phyloP scores from a whole-genome alignment of 2,113 vertebrate genomes.

The Tringa solitaria region DNA sequence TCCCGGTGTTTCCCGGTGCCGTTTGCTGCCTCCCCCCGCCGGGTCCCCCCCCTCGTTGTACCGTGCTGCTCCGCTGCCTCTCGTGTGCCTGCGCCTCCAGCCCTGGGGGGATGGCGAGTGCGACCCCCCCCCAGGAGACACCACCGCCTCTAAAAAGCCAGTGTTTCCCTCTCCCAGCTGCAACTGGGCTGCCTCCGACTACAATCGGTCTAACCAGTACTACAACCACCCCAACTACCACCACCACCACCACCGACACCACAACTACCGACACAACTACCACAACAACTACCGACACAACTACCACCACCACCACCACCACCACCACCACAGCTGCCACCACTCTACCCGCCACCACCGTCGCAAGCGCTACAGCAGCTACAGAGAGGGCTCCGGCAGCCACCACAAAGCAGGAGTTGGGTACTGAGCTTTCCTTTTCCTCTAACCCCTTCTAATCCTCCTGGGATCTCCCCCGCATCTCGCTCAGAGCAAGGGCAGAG shows the following conservation, averaged over 20 bases:
- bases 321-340: background rate
- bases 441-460: background rate
- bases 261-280: conserved; percentile 50
- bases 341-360: conserved; percentile 38
- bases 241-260: conserved; percentile 30
- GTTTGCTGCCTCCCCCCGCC: background rate
- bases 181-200: conserved; percentile 67
- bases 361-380: conserved; percentile 56
- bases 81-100: background rate
- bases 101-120: background rate
- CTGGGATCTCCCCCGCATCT: background rate
- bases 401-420: conserved; percentile 74
- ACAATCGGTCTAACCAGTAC: conserved; percentile 46
- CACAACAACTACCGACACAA: conserved; percentile 2
- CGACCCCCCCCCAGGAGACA: background rate
- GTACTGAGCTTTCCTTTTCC: conserved; percentile 63
- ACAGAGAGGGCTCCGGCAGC: conserved; percentile 69
- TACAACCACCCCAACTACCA: conserved; percentile 47
- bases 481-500: background rate
- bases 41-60: background rate
- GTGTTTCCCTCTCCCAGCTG: conserved; percentile 76
- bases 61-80: background rate
- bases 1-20: background rate
- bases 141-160: background rate
- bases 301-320: conserved; percentile 27